These are phyloP conservation scores for Grammomys surdaster DNA, from an alignment of 2,113 vertebrate genomes.

Conservation along the genomic window DNA sequence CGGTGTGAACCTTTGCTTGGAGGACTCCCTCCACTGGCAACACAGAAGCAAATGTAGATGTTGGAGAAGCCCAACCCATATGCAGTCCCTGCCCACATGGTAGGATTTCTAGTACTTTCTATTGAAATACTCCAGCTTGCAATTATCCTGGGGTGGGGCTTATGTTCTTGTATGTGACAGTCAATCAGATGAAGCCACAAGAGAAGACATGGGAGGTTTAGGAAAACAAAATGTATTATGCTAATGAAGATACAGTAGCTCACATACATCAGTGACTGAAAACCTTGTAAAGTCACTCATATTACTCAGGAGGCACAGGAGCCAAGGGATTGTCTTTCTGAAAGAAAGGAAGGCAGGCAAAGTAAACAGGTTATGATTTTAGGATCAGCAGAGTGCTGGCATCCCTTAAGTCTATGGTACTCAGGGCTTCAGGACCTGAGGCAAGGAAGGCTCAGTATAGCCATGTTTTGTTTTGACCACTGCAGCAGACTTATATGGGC, in stretches of 20 bases:
- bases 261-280: background rate
- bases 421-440: background rate
- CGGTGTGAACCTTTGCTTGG: background rate
- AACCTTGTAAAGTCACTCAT: background rate
- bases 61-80: background rate
- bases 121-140: background rate
- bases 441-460: background rate
- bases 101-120: background rate
- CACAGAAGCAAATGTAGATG: background rate
- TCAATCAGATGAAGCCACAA: background rate
- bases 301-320: background rate
- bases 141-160: background rate
- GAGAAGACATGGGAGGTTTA: background rate
- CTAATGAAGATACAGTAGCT: background rate
- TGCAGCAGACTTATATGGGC: background rate
- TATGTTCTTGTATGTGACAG: background rate
- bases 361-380: background rate
- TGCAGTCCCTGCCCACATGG: background rate
- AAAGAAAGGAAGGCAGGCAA: background rate
- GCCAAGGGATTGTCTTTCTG: background rate
- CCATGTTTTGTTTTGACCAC: background rate
- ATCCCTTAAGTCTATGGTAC: too few relatives aligned
- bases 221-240: background rate
- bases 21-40: background rate
- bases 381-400: background rate